Base-by-base conservation (phyloP, 2,888 invertebrate species). In the Biston betularia region DNA sequence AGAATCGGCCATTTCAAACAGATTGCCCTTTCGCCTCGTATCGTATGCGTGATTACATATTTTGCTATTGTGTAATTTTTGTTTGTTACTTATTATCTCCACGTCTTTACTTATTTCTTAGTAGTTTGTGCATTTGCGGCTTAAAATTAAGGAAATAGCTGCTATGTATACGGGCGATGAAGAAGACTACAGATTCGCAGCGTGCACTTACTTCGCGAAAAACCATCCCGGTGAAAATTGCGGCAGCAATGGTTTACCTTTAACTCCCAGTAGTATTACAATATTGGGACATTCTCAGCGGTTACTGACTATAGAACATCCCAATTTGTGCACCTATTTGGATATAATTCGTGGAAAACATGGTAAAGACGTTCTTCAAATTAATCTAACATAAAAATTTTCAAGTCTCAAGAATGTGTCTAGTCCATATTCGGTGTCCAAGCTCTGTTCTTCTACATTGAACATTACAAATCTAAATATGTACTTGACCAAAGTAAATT, bases 221-320 rank as follows among this genome's bases (percentile, higher is more conserved):
- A 96, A 96, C 80, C 98, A 98, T 87, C 97, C 97, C 11, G 96
- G 97, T 38, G 98, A 98, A 87, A 96, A 96, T 60, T 99, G 99
- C 88, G 99, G 99, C 10, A 98, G 97, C 75, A 99, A 99, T 92
- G 99, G 99, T 0, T 92, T 99, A 55, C 99, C 99, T 0, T 93
- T 99, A 24, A 99, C 99, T 0, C 99, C 99, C 2, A 99, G 99
- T 89, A 98, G 99, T 0, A 98, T 99, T 70, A 97, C 98, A 63
- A 98, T 99, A 82, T 94, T 98, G 63, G 99, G 99, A 8, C 95
- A 96, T 80, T 97, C 98, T 35, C 98, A 98, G 85, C 94, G 95
- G 68, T 92, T 99, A 14, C 96, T 97, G 82, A 96, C 96, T 0
- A 91, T 98, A 59, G 94, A 95, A 67, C 98, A 98, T 87, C 95